Evolutionary conservation across 2,797 vertebrate genomes (phyloP).

Genomic region (Sebastes taczanowskii): DNA sequence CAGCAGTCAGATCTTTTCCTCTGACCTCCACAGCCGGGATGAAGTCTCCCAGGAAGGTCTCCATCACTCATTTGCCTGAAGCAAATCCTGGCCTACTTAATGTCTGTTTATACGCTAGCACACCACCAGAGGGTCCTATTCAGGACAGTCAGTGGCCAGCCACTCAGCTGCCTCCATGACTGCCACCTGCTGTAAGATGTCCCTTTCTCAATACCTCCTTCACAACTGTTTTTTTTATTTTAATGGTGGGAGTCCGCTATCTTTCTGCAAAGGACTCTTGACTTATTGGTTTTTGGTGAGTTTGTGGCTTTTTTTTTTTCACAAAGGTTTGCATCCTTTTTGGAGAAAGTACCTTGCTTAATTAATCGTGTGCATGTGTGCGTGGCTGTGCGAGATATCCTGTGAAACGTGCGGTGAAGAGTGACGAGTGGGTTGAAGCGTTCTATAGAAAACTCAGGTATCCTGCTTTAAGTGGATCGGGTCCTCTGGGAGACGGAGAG

Average conservation of each 20-base stretch:
- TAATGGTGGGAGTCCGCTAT: conserved; percentile 32
- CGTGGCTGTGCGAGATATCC: conserved; percentile 57
- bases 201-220: conserved; percentile 65
- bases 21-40: conserved; percentile 66
- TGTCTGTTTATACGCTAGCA: conserved; percentile 79
- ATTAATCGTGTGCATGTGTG: conserved; percentile 31
- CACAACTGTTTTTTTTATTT: conserved; percentile 39
- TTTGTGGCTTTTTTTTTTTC: conserved; percentile 34
- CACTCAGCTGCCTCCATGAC: conserved; percentile 34
- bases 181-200: conserved; percentile 64
- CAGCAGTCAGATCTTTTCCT: conserved; percentile 57
- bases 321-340: conserved; percentile 49
- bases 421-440: conserved; percentile 81
- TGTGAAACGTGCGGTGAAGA: conserved; percentile 84
- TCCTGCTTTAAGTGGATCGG: conserved; percentile 86
- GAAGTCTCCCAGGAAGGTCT: conserved; percentile 71
- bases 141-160: conserved; percentile 46
- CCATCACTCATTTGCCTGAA: conserved; percentile 63
- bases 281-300: conserved; percentile 24
- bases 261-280: conserved; percentile 33
- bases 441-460: conserved; percentile 94
- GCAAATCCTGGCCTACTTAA: conserved; percentile 61
- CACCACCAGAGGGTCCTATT: conserved; percentile 75
- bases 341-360: conserved; percentile 45
- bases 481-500: conserved; percentile 82